Evolutionary conservation across 1,140 invertebrate species (phyloP).

Genomic region (Chymomyza costata): DNA sequence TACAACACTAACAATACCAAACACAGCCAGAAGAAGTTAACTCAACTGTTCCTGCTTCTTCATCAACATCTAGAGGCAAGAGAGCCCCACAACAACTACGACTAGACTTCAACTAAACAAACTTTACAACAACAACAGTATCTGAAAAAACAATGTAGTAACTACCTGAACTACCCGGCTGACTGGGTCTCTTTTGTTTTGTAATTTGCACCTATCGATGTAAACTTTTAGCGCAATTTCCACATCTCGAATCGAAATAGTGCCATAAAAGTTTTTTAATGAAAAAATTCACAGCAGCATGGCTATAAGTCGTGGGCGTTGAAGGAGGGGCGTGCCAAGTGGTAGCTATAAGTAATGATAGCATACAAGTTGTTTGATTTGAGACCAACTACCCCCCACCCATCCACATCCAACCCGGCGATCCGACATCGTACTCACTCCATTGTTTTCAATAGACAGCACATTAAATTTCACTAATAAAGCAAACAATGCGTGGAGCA

Average conservation of each 20-base stretch:
- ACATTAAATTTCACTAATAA: constrained; percentile 70
- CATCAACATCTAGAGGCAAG: constrained; percentile 5
- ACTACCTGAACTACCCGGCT: background rate
- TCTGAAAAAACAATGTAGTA: background rate
- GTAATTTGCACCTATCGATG: constrained; percentile 69
- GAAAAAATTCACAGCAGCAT: constrained; percentile 11
- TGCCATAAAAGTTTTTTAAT: constrained; percentile 31
- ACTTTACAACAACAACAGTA: constrained; percentile 6
- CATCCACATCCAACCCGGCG: too few relatives aligned
- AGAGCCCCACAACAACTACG: constrained; percentile 12
- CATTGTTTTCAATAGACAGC: constrained; percentile 30
- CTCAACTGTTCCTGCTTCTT: constrained; percentile 17
- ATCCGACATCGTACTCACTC: too few relatives aligned
- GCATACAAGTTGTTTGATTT: constrained; percentile 3
- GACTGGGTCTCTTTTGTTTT: constrained; percentile 35
- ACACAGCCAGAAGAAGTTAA: constrained; percentile 25
- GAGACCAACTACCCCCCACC: too few relatives aligned
- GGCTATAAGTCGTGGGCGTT: too few relatives aligned
- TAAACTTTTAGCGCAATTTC: constrained; percentile 43
- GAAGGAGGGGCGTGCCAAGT: background rate
- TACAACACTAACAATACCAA: constrained; percentile 33
- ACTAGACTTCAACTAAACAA: constrained; percentile 24
- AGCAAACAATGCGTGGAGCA: constrained; percentile 59
- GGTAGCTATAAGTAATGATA: constrained; percentile 20
- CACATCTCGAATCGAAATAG: constrained; percentile 8